Evolutionary conservation across 2,797 vertebrate genomes (phyloP).

Genomic region (Babyrousa celebensis): DNA sequence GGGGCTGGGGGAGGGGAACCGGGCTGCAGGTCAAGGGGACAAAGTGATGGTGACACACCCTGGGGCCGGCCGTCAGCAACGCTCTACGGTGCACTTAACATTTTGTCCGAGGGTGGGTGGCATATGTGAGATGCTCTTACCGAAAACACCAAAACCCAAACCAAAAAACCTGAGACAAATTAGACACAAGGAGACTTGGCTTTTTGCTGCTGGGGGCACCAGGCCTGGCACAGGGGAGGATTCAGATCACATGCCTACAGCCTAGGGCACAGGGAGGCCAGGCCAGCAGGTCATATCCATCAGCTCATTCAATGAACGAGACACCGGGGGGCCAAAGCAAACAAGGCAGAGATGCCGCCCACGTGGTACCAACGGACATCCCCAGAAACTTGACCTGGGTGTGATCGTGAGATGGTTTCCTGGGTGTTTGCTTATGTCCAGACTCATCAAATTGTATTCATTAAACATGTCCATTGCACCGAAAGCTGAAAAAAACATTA

Average conservation of each 20-base stretch:
- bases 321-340: rapidly evolving
- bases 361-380: rapidly evolving
- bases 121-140: neutral
- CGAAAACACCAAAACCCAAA: too few species aligned
- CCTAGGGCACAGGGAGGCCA: neutral
- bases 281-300: neutral
- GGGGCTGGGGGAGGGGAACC: rapidly evolving
- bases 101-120: neutral
- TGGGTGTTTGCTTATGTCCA: rapidly evolving
- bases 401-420: rapidly evolving
- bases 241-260: rapidly evolving
- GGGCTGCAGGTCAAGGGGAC: neutral
- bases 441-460: neutral
- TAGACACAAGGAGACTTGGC: neutral
- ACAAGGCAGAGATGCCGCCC: rapidly evolving
- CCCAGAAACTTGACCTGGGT: rapidly evolving
- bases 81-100: too few species aligned
- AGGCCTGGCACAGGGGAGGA: too few species aligned
- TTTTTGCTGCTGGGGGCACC: neutral
- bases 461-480: neutral
- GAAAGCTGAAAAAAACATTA: neutral
- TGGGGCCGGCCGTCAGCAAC: neutral
- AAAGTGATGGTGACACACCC: rapidly evolving
- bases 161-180: too few species aligned
- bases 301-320: rapidly evolving